Base-by-base conservation (phyloP, 2,113 vertebrate species). In the Malurus alboscapulatus region DNA sequence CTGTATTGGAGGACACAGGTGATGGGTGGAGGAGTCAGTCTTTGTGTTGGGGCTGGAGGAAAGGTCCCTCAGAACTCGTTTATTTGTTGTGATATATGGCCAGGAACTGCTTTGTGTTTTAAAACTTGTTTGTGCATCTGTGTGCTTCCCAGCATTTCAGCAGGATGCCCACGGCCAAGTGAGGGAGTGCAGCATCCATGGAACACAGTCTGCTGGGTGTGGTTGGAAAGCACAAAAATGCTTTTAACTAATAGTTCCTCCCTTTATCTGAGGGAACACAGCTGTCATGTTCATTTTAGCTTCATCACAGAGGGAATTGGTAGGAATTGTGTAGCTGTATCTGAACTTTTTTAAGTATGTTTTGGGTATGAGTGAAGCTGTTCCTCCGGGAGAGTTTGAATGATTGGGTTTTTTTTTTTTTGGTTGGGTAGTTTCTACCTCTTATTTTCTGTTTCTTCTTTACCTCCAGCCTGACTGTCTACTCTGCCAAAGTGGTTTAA, bases 361-460 rank as follows among this genome's bases (percentile, higher is more conserved):
- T 84, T 67, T 63, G 19, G 6, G 10, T 85, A 76, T 44, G 34
- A 38, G 22, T 87, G 45, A 53, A 42, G 53, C 45, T 84, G 19
- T 74, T 92, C 82, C 24, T 50, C 21, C 32, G 44, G 1, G 50
- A 54, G 12, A 11, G 5, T 62, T 71, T 90, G 17, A 69, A 44
- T 76, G 42, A 14, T 5, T 32, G 7, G 17, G 12, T 0, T 0
- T 9, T 12, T 32, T 75, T 34, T 67, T 40, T 1, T 6, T 47
- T 67, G 18, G 2, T 18, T 69, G 26, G 15, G 9, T 38, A 34
- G 3, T 87, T 91, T 77, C 59, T 88, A 8, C 36, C 63, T 34
- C 62, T 71, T 66, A 25, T 48, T 45, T 85, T 48, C 87, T 69
- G 7, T 88, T 93, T 88, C 58, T 93, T 66, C 61, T 54, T 62